phyloP scores from a whole-genome alignment of 2,888 invertebrate species.

The Arrhopalites spinosus region DNA sequence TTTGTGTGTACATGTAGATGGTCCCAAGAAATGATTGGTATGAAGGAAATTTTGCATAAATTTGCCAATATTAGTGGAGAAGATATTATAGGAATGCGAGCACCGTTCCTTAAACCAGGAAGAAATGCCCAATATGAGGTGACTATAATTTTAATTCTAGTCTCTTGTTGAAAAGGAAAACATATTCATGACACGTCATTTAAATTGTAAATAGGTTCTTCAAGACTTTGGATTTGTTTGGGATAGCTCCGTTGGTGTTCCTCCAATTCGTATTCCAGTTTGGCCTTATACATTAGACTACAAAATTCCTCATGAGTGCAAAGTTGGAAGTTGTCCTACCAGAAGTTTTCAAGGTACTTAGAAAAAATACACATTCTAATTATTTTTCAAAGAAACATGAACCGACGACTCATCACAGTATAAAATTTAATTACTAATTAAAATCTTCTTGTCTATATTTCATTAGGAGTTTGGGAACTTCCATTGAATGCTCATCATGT shows the following conservation, averaged over 20 bases:
- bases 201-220: constrained; percentile 81
- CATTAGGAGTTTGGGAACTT: constrained; percentile 81
- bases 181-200: too few relatives aligned
- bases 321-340: constrained; percentile 87
- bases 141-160: constrained; percentile 37
- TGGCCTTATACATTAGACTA: constrained; percentile 96
- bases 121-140: constrained; percentile 90
- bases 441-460: constrained; percentile 50
- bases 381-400: background rate
- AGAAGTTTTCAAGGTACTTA: constrained; percentile 79
- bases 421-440: too few relatives aligned
- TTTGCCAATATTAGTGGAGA: constrained; percentile 81
- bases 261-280: constrained; percentile 76
- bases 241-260: constrained; percentile 88
- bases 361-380: background rate
- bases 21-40: constrained; percentile 92
- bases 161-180: too few relatives aligned
- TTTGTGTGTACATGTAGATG: too few relatives aligned
- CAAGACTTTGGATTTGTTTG: constrained; percentile 92
- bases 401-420: too few relatives aligned
- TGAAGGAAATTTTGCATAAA: constrained; percentile 82
- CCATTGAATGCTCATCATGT: constrained; percentile 88
- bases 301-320: constrained; percentile 90
- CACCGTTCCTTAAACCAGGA: constrained; percentile 89
- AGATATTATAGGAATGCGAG: constrained; percentile 84